These are phyloP conservation scores for Python bivittatus DNA, from an alignment of 2,113 vertebrate species.

Conservation along the genomic window DNA sequence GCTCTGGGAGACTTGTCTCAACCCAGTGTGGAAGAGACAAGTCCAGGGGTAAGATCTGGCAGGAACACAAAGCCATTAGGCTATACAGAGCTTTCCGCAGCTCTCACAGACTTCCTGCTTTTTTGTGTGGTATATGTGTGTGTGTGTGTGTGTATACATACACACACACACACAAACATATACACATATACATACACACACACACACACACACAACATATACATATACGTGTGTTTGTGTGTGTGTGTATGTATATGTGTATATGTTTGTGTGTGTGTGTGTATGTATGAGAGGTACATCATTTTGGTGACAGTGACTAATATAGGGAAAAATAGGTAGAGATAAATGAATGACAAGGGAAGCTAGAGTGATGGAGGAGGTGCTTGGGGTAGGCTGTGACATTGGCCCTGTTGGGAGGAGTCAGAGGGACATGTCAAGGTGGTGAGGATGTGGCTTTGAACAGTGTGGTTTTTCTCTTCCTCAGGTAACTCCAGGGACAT, in stretches of 20 bases:
- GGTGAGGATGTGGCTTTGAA: constrained; percentile 68
- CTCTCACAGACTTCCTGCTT: constrained; percentile 27
- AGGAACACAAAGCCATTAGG: constrained; percentile 38
- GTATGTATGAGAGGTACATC: neutral
- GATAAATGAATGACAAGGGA: constrained; percentile 41
- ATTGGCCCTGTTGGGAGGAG: constrained; percentile 67
- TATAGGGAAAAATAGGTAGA: constrained; percentile 38
- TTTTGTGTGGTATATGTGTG: no score
- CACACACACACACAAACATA: neutral
- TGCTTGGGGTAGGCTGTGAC: constrained; percentile 66
- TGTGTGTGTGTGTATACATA: no score
- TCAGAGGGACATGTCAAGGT: constrained; percentile 64
- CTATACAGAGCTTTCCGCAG: neutral
- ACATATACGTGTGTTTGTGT: no score
- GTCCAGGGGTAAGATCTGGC: constrained; percentile 74
- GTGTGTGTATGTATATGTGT: no score
- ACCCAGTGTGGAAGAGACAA: constrained; percentile 78
- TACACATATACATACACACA: neutral
- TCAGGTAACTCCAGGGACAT: constrained; percentile 82
- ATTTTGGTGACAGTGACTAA: constrained; percentile 27
- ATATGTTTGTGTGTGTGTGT: no score
- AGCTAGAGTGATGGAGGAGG: constrained; percentile 66
- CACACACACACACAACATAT: neutral
- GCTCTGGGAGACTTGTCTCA: constrained; percentile 80
- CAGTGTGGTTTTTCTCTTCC: constrained; percentile 78